Evolutionary conservation across 2,888 invertebrate genomes (phyloP).

Genomic region (Lissonota sp.): DNA sequence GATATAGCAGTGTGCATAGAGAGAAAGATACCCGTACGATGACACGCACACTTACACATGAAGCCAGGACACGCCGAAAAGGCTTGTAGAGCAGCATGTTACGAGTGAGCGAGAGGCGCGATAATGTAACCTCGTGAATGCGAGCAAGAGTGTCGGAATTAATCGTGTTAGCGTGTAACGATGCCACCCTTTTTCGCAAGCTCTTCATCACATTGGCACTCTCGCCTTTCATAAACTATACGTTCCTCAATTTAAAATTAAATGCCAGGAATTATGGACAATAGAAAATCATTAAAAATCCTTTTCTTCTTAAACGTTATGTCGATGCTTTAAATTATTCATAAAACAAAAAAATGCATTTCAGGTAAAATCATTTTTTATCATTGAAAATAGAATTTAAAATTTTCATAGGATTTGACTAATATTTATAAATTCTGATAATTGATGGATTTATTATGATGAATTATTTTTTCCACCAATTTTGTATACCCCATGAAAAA

Average conservation of each 20-base stretch:
- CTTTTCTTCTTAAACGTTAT: neutral
- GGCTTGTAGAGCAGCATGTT: conserved; percentile 55
- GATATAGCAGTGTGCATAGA: conserved; percentile 2
- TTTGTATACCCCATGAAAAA: neutral
- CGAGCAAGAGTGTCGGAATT: conserved; percentile 66
- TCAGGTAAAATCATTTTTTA: neutral
- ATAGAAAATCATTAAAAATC: neutral
- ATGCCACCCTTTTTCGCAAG: conserved; percentile 68
- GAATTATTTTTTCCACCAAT: neutral
- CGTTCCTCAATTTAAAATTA: neutral
- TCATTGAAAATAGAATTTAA: neutral
- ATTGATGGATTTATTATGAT: too few species aligned
- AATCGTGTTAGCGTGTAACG: conserved; percentile 77
- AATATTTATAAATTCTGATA: neutral
- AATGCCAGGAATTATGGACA: neutral
- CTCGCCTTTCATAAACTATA: neutral
- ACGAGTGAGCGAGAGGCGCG: conserved; percentile 45
- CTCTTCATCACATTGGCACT: conserved; percentile 59
- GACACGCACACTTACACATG: conserved; percentile 15
- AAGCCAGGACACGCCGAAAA: conserved; percentile 11
- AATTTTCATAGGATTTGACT: neutral
- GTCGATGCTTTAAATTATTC: neutral
- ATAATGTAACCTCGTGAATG: conserved; percentile 68
- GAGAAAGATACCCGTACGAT: neutral
- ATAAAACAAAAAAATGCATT: neutral